Evolutionary conservation across 2,888 invertebrate species (phyloP), one percentile per base, ranked within the genome.

Genomic region (Phragmatobia fuliginosa): DNA sequence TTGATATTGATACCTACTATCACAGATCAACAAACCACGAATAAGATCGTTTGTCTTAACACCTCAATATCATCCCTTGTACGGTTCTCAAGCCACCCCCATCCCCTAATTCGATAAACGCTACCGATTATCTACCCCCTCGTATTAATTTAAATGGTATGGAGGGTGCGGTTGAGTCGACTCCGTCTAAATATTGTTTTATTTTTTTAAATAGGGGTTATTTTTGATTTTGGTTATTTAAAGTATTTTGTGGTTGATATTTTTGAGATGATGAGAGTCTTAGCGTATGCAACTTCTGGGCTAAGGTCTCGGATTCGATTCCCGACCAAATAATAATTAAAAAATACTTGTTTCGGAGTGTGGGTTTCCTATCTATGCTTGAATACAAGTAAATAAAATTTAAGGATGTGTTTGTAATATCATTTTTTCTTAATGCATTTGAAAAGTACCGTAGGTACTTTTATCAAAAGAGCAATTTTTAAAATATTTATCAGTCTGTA

Each of bases 31-130:
- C 28, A 28, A 56, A 16, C 56, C 56, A 28, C 56, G 56, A 56
- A 56, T 56, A 14, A 56, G 56, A 33, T 36, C 38, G 41, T 70
- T 66, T 61, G 31, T 56, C 70, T 70, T 62, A 65, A 72, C 62
- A 74, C 63, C 45, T 61, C 16, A 49, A 73, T 74, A 41, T 25
- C 61, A 62, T 62, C 70, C 70, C 70, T 66, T 61, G 31, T 60
- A 64, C 49, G 36, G n/a, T 52, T 49, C 59, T 38, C 69, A 62
- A 66, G n/a, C n/a, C 65, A 61, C 33, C 68, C 68, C 67, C 67
- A 65, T 58, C 71, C 76, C 76, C 68, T 85, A 83, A 85, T 85
- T 85, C 81, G 83, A 78, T 83, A 84, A 85, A 81, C 83, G 84
- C 77, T 68, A 68, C 67, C 85, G 83, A 85, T 85, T 85, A 85